Evolutionary conservation across 2,888 invertebrate species (phyloP).

Genomic region (Cenopis cana): DNA sequence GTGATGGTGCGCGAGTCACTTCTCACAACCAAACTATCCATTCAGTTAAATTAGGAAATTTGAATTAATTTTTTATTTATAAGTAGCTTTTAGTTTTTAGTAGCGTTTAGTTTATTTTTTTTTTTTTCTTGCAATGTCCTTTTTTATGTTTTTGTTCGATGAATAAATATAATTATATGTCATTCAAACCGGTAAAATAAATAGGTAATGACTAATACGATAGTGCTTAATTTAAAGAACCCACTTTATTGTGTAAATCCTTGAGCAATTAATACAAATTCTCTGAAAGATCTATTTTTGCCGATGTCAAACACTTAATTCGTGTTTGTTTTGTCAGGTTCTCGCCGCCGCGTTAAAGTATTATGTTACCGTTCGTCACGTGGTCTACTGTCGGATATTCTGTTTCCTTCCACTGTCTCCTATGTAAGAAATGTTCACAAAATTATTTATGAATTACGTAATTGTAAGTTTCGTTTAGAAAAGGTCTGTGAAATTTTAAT

Average conservation of each 20-base stretch:
- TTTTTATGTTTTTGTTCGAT: too few species aligned
- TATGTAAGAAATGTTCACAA: slow-evolving; percentile 12
- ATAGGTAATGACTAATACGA: not conserved
- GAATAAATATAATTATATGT: too few species aligned
- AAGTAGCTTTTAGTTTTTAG: too few species aligned
- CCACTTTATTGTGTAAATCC: not conserved
- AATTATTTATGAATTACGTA: too few species aligned
- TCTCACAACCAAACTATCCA: too few species aligned
- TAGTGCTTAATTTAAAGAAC: not conserved
- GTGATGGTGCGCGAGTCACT: too few species aligned
- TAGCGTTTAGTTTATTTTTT: too few species aligned
- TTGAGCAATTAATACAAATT: slow-evolving; percentile 32
- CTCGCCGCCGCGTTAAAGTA: slow-evolving; percentile 59
- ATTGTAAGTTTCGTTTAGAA: not conserved
- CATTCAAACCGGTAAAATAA: not conserved
- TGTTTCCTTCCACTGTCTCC: slow-evolving; percentile 34
- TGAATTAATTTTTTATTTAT: too few species aligned
- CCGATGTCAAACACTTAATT: slow-evolving; percentile 44
- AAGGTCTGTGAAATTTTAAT: too few species aligned
- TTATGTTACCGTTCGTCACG: slow-evolving; percentile 69
- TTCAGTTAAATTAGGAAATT: too few species aligned
- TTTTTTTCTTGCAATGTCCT: too few species aligned
- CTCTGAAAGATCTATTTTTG: slow-evolving; percentile 36
- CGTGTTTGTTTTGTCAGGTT: slow-evolving; percentile 79
- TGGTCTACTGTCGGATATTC: slow-evolving; percentile 15